phyloP scores from a whole-genome alignment of 2,888 invertebrate species.

The Pomacea canaliculata region DNA sequence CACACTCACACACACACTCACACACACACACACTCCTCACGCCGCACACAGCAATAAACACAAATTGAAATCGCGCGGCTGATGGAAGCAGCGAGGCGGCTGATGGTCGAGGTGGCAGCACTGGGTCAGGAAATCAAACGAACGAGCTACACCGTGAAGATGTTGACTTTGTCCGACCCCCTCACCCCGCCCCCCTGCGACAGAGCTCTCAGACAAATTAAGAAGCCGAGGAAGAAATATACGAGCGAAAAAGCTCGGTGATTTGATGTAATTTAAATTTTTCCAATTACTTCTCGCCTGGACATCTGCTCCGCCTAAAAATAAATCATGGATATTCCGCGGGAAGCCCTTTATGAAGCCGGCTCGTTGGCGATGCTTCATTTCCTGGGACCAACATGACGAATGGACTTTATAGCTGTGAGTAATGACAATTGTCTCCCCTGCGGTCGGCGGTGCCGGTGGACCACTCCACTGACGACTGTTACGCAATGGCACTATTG shows the following conservation, averaged over 20 bases:
- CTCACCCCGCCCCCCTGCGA: background rate
- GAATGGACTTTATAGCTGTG: slow-evolving; percentile 11
- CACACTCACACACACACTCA: background rate
- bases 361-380: slow-evolving; percentile 14
- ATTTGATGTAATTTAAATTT: slow-evolving; percentile 7
- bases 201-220: slow-evolving; percentile 1
- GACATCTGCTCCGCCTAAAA: slow-evolving; percentile 21
- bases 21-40: background rate
- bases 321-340: slow-evolving; percentile 14
- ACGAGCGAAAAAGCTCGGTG: background rate
- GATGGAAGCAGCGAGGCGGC: no score
- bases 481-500: no score
- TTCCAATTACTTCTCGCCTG: slow-evolving; percentile 8
- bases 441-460: background rate
- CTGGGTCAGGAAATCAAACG: no score
- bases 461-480: no score
- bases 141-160: no score
- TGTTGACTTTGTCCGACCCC: background rate
- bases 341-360: slow-evolving; percentile 14
- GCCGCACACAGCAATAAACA: background rate
- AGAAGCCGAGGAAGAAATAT: slow-evolving; percentile 1
- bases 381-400: slow-evolving; percentile 19
- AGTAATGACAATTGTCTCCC: slow-evolving; percentile 8
- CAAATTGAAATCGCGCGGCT: no score
- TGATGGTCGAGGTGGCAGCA: no score